A percentile compares a stretch with the other conserved stretches of the same genome.
Evolutionary conservation across 2,888 invertebrate species (phyloP).

Genomic region (Eupithecia insigniata): DNA sequence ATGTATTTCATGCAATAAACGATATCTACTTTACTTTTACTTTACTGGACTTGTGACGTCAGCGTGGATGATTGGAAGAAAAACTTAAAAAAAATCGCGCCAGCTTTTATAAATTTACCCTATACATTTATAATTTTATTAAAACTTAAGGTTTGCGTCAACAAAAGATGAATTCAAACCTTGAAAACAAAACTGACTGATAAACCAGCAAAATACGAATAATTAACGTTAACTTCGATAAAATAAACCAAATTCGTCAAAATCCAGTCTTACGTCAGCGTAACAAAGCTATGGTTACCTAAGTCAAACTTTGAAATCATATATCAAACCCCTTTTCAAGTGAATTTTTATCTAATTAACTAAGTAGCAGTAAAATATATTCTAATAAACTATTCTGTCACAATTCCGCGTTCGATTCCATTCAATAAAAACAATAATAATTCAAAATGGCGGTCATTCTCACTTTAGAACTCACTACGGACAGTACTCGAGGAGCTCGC

Average conservation of each 20-base stretch:
- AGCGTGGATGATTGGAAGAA: too few species aligned
- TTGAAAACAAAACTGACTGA: not conserved
- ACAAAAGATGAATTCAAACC: not conserved
- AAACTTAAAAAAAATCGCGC: too few species aligned
- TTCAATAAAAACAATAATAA: not conserved
- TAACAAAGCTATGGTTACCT: not conserved
- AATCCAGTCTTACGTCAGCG: not conserved
- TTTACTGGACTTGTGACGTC: too few species aligned
- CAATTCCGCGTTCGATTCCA: not conserved
- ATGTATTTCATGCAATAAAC: too few species aligned
- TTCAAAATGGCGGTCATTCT: constrained; percentile 1
- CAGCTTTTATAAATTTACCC: too few species aligned
- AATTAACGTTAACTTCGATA: not conserved
- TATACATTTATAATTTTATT: too few species aligned
- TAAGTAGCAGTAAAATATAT: not conserved
- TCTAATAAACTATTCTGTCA: not conserved
- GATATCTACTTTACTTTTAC: too few species aligned
- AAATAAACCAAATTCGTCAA: not conserved
- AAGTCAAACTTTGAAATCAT: not conserved
- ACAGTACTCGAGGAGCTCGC: constrained; percentile 54
- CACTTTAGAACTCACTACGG: constrained; percentile 11
- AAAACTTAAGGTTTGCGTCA: not conserved
- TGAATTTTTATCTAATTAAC: not conserved
- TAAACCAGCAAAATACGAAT: not conserved
- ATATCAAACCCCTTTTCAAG: not conserved